A percentile compares a stretch with the other conserved stretches of the same genome.
These are phyloP conservation scores for Bambusicola thoracicus DNA, from an alignment of 2,113 vertebrate genomes.

Conservation along the genomic window DNA sequence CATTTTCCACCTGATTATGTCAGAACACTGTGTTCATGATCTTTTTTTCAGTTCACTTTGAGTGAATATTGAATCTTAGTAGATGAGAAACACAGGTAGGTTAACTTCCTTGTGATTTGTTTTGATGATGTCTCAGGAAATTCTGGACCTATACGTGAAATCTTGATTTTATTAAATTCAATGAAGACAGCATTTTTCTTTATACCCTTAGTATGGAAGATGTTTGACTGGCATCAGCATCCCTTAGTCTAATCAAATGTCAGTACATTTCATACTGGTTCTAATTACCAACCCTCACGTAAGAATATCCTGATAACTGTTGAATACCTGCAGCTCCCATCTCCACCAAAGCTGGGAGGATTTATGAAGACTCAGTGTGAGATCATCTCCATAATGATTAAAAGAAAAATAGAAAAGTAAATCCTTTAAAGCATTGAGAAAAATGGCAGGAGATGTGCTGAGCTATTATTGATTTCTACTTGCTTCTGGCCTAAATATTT, in stretches of 20 bases:
- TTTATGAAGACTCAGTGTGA: neutral
- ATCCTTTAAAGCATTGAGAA: neutral
- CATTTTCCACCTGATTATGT: neutral
- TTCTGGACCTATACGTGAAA: neutral
- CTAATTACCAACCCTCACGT: neutral
- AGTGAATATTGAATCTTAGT: neutral
- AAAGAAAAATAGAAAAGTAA: neutral
- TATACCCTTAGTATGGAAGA: neutral
- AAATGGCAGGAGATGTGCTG: neutral
- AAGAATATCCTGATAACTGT: neutral
- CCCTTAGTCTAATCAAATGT: neutral
- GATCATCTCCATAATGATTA: neutral
- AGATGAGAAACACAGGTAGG: neutral
- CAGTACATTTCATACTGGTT: neutral
- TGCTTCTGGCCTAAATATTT: neutral
- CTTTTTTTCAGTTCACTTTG: neutral
- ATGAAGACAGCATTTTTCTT: neutral
- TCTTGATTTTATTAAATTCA: neutral
- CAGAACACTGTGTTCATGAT: neutral
- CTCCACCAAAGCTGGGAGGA: neutral
- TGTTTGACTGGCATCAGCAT: neutral
- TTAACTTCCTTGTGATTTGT: neutral
- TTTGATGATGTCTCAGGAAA: neutral
- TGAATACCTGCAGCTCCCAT: neutral
- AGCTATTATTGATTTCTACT: neutral